Evolutionary conservation across 2,113 vertebrate species (phyloP).

Genomic region (Monopterus albus): DNA sequence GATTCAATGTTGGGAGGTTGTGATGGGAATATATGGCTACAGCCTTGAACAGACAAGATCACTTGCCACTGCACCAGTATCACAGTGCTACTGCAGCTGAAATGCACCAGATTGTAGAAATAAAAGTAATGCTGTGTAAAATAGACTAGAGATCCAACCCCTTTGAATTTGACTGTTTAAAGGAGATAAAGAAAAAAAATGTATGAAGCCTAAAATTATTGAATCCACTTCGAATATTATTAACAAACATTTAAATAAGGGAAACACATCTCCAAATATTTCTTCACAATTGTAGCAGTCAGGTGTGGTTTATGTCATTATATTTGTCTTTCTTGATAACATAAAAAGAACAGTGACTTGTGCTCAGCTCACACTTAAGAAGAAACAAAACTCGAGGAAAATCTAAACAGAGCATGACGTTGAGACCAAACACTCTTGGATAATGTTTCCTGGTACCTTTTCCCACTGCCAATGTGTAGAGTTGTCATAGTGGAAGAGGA

Average conservation of each 20-base stretch:
- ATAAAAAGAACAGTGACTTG: background rate
- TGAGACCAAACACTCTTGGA: background rate
- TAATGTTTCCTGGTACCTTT: too few species aligned
- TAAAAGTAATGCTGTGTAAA: too few species aligned
- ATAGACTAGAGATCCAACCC: too few species aligned
- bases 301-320: background rate
- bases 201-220: too few species aligned
- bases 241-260: too few species aligned
- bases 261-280: too few species aligned
- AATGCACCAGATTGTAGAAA: background rate
- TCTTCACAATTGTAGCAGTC: too few species aligned
- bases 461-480: background rate
- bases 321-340: background rate
- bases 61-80: background rate
- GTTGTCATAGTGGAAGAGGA: conserved; percentile 9
- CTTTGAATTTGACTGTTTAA: too few species aligned
- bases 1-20: conserved; percentile 43
- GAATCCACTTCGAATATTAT: too few species aligned
- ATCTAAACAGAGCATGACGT: background rate
- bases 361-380: background rate
- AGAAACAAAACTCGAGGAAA: conserved; percentile 10
- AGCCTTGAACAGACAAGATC: conserved; percentile 66
- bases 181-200: too few species aligned
- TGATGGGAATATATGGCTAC: conserved; percentile 10
- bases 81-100: background rate